These are phyloP conservation scores for Candoia aspera DNA, from an alignment of 2,113 vertebrate species.

Conservation along the genomic window DNA sequence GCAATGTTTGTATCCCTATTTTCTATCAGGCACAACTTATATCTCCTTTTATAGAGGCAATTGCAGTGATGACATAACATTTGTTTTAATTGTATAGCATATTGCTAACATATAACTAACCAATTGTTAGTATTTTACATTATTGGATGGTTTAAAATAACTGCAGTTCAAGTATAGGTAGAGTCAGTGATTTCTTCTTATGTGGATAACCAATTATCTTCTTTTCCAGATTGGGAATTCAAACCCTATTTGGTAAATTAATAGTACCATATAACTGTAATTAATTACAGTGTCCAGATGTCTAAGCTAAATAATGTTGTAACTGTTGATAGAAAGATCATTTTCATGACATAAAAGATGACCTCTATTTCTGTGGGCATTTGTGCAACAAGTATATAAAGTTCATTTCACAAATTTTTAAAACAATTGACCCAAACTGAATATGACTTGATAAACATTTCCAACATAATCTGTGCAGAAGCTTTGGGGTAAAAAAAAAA, in stretches of 20 bases:
- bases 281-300: background rate
- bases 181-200: background rate
- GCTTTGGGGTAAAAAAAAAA: background rate
- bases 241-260: background rate
- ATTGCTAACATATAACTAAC: background rate
- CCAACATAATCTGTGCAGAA: background rate
- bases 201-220: constrained; percentile 20
- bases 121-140: background rate
- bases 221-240: constrained; percentile 14
- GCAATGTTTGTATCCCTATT: too few species aligned
- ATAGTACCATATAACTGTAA: background rate
- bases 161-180: background rate
- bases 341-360: background rate
- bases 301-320: background rate
- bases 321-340: background rate
- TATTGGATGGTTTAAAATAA: background rate
- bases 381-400: constrained; percentile 1
- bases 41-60: background rate
- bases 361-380: background rate
- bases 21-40: background rate
- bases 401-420: background rate
- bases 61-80: background rate
- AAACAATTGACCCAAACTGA: constrained; percentile 4
- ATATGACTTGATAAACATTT: background rate
- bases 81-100: background rate